Evolutionary conservation across 2,797 vertebrate species (phyloP), one percentile per base, ranked within the genome.

Genomic region (Melanotaenia nigrans): DNA sequence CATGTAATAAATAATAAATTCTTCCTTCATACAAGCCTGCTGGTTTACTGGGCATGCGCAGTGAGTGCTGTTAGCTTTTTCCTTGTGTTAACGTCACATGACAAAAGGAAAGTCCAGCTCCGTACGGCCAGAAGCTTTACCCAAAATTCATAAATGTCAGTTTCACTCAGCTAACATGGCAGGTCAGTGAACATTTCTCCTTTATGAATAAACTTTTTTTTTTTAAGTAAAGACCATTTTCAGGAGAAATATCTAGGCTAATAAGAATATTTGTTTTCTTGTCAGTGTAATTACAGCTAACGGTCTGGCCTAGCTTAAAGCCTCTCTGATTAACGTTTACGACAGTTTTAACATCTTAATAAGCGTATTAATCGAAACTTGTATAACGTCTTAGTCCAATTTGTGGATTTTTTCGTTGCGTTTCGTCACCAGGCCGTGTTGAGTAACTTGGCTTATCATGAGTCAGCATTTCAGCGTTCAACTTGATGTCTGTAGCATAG

Each of bases 381-480:
- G 10, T 16, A 4, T 16, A 1, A 28, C 11, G 1, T 40, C 0
- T 8, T 14, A 1, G 16, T 24, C 1, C 5, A 25, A 2, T 57
- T 16, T 58, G 36, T 3, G 1, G 3, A 9, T 4, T 4, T 13
- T 68, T 35, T 58, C 7, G n/a, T 30, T 20, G 3, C 35, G 55
- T 22, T 3, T 49, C 8, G 61, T 25, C 6, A 4, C 30, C 30
- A 36, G 59, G 77, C 61, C 66, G 24, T 20, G 42, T 51, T 75
- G 28, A 55, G 28, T 63, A 83, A 89, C 68, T 87, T 78, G 18
- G 25, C 77, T 71, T 81, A 91, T 51, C 88, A 86, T 92, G 92
- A 93, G 83, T 93, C 92, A 93, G 91, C 92, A 81, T 82, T 90
- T 90, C 38, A 32, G 49, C 61, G 64, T 24, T 68, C 35, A 80